These are phyloP conservation scores for Caenorhabditis zanzibari DNA, from an alignment of 2,888 invertebrate species.

Conservation along the genomic window DNA sequence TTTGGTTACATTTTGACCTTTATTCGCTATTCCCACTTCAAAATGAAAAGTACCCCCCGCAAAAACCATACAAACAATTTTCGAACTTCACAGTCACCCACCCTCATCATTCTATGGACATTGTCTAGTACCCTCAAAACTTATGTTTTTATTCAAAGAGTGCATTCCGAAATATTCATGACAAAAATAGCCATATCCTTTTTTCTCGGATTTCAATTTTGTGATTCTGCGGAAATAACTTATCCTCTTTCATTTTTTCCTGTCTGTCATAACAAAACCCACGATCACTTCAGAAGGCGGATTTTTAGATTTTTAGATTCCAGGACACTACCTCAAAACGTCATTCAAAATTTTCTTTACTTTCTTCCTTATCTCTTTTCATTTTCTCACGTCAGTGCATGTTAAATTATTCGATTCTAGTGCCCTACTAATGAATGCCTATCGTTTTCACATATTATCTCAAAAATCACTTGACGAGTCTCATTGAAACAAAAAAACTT, in stretches of 20 bases:
- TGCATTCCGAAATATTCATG: background rate
- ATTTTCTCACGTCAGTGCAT: slow-evolving; percentile 9
- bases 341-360: background rate
- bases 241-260: background rate
- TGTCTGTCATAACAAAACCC: background rate
- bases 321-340: background rate
- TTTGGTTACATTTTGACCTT: slow-evolving; percentile 16
- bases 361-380: background rate
- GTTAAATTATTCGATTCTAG: background rate
- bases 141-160: too few species aligned
- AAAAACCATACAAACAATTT: background rate
- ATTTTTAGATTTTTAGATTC: background rate
- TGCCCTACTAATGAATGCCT: slow-evolving; percentile 29
- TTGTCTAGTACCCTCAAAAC: background rate
- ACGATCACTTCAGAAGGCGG: background rate
- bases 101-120: background rate
- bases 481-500: slow-evolving; percentile 28
- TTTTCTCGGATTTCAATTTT: background rate
- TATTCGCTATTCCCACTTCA: slow-evolving; percentile 14
- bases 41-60: background rate
- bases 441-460: slow-evolving; percentile 31
- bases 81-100: background rate
- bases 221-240: background rate
- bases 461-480: slow-evolving; percentile 53
- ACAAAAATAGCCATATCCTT: background rate